Percentiles rank a stretch among this genome's conserved stretches.
phyloP scores from a whole-genome alignment of 2,888 invertebrate genomes.

The Osmoderma eremita region DNA sequence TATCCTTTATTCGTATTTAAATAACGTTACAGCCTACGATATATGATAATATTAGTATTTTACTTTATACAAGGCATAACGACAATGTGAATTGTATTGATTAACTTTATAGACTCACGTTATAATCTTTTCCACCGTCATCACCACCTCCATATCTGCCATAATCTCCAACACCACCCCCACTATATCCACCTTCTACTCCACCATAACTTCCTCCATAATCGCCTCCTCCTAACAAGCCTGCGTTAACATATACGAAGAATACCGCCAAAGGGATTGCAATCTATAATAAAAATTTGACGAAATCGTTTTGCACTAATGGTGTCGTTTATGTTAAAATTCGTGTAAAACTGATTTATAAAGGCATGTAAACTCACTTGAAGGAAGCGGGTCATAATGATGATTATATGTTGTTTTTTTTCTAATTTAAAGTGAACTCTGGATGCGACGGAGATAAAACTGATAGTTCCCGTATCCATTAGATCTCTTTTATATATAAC shows the following conservation, averaged over 20 bases:
- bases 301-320: too few relatives aligned
- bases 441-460: slow-evolving; percentile 23
- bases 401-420: neutral
- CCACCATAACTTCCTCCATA: slow-evolving; percentile 37
- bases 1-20: too few relatives aligned
- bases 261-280: slow-evolving; percentile 51
- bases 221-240: slow-evolving; percentile 46
- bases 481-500: slow-evolving; percentile 39
- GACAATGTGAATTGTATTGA: too few relatives aligned
- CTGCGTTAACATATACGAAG: slow-evolving; percentile 46
- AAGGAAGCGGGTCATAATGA: slow-evolving; percentile 40
- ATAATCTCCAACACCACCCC: slow-evolving; percentile 55
- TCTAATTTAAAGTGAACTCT: neutral
- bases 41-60: too few relatives aligned
- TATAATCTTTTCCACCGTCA: slow-evolving; percentile 46
- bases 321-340: neutral
- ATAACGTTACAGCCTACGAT: too few relatives aligned
- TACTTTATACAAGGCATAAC: too few relatives aligned
- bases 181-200: slow-evolving; percentile 59
- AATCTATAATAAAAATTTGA: slow-evolving; percentile 50
- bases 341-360: neutral
- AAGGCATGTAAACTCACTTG: slow-evolving; percentile 42
- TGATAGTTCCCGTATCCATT: slow-evolving; percentile 31
- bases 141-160: slow-evolving; percentile 57
- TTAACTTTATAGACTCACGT: slow-evolving; percentile 41